Base-by-base conservation (phyloP, 53 echinoderm and acorn worm species). In the Echinarachnius parma region DNA sequence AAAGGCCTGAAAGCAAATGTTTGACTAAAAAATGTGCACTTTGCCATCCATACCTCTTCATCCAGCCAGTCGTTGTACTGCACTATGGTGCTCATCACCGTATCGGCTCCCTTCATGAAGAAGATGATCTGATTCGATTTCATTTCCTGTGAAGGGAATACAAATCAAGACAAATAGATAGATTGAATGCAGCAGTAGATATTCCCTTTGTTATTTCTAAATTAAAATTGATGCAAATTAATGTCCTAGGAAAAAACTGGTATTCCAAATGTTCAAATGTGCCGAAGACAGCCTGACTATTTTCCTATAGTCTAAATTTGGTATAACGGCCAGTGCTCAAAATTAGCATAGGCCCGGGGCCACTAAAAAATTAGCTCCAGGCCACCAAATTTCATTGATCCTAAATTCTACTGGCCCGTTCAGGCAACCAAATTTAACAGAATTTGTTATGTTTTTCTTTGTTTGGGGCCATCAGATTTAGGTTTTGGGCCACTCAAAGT, bases 51-150 rank as follows among this genome's bases (percentile, higher is more conserved):
- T 62, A 85, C 98, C 98, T 96, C 98, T 75, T 96, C 98, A 36
- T 96, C 98, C n/a, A 96, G 57, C 98, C 98, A 96, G 50, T 96
- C 91, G 48, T 96, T 93, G 79, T 96, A 96, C 58, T 96, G 98
- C 37, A 96, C 98, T 29, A 96, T 91, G 13, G 87, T 60, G 32
- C 79, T 84, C 98, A 96, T 96, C 16, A 96, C 91, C 10, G 90
- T 84, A 64, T 96, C 98, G 0, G 98, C 98, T 60, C 98, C 98
- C 55, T 96, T 96, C 91, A 96, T 86, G 60, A 79, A 82, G 61
- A 96, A 96, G 34, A 85, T 82, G 59, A 96, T 92, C 52, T 92
- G 85, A 14, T 92, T 92, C 13, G 86, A 84, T 22, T 75, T 78
- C 52, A 85, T 83, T 68, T 96, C 92, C 92, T 92, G 59, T 26